A percentile compares a stretch with the other conserved stretches of the same genome.
Evolutionary conservation across 2,888 invertebrate genomes (phyloP).

Genomic region (Lepidocyrtoides sp.): DNA sequence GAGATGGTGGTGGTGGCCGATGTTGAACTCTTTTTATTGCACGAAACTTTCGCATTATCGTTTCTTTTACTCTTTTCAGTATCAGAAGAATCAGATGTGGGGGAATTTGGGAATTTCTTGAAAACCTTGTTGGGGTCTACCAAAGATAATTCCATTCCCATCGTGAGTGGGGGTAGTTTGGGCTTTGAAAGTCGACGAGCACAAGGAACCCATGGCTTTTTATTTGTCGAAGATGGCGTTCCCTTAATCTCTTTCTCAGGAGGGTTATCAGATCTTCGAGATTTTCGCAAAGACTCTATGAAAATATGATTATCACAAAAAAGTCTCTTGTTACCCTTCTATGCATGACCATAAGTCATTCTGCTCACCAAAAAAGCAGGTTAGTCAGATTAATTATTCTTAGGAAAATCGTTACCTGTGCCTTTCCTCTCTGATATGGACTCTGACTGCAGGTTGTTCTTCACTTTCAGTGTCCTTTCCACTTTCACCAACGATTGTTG

Average conservation of each 20-base stretch:
- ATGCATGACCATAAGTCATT: too few species aligned
- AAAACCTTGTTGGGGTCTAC: slow-evolving; percentile 26
- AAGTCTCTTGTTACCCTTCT: too few species aligned
- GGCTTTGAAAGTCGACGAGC: slow-evolving; percentile 41
- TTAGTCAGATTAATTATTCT: too few species aligned
- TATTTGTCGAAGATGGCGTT: not conserved
- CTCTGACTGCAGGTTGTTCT: not conserved
- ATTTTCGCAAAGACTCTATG: not conserved
- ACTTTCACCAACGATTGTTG: slow-evolving; percentile 18
- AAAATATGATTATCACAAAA: too few species aligned
- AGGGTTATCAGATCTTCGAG: not conserved
- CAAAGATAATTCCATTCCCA: slow-evolving; percentile 42
- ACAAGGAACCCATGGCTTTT: slow-evolving; percentile 60
- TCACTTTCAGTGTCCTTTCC: not conserved
- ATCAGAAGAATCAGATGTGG: slow-evolving; percentile 32
- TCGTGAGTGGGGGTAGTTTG: slow-evolving; percentile 28
- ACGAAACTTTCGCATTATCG: not conserved
- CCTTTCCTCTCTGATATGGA: not conserved
- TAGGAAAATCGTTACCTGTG: too few species aligned
- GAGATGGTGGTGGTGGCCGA: not conserved
- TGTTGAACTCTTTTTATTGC: not conserved
- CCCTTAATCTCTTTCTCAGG: not conserved
- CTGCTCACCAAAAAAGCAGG: too few species aligned
- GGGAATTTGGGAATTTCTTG: slow-evolving; percentile 54
- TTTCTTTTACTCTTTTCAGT: slow-evolving; percentile 16